Evolutionary conservation across 2,113 vertebrate genomes (phyloP), one percentile per base, ranked within the genome.

Genomic region (Electrona antarctica): DNA sequence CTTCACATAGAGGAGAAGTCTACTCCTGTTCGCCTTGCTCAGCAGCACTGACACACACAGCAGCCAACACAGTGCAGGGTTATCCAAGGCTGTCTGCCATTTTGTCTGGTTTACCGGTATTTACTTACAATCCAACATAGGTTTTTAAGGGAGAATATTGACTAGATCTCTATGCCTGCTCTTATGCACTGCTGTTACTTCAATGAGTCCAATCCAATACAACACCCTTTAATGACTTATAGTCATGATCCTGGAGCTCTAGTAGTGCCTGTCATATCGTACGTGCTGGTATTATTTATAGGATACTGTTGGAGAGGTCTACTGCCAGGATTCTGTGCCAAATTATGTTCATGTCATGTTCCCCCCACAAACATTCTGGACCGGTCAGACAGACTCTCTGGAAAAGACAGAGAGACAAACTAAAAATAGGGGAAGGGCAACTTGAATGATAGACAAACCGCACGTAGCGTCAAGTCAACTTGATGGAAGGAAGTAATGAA

Each of bases 351-450:
- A 50, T 85, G 89, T 86, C 79, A 11, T 62, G 66, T 28, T 50
- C 61, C 21, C 13, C 65, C 5, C 60, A 56, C 60, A 84, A 87
- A 88, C 93, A 92, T 93, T 90, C 92, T 74, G 80, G 79, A 84
- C 77, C 62, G 85, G 85, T 87, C 88, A 21, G 64, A 77, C 33
- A 29, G 69, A 52, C 49, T 59, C 57, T 33, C 61, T 64, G 72
- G 65, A 21, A 52, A 4, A 55, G 21, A 59, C 47, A 47, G 72
- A 74, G 49, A 15, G 47, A 64, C 33, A 41, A 41, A 41, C 33
- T 14, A 73, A 69, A 70, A 64, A 49, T 15, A 28, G 57, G 66
- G 21, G 50, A 7, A 41, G 33, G 33, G 33, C 33, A 41, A 41
- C 33, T 41, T 41, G 33, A 41, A 41, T 41, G 33, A 41, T 41